Evolutionary conservation across 2,888 invertebrate genomes (phyloP), one percentile per base, ranked within the genome.

Genomic region (Azorinus chamasolen): DNA sequence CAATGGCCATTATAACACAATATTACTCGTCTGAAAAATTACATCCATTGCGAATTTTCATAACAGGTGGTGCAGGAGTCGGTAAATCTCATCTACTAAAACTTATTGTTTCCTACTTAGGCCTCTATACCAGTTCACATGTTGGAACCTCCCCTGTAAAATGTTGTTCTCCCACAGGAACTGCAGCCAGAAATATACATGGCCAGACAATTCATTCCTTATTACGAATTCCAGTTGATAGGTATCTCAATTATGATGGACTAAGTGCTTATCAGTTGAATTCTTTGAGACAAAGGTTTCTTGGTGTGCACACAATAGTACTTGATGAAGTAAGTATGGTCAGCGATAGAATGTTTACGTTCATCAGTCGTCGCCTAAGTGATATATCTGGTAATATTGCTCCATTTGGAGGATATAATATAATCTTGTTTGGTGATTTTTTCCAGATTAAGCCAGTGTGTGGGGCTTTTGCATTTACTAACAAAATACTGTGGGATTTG

Each of bases 401-500:
- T 16, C 66, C 66, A 24, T 79, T 75, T 75, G 79, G 79, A 12
- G 54, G 55, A 43, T 61, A 57, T 12, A 75, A 79, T 63, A 45
- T 79, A 18, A 74, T 79, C 27, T 18, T 62, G 27, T 51, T 74
- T 62, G 74, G 74, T 16, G 71, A 71, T 41, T 79, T 79, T 54
- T 79, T 66, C 32, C 79, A 75, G 37, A 18, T 75, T 20, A 51
- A 24, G 24, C 74, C 74, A 22, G 63, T 66, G 10, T 12, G 51
- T 41, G 74, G 66, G 6, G 3, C 4, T 41, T 70, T 51, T 63
- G 57, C 37, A n/a, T 79, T 79, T 43, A 6, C 27, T 45, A 70
- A 74, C 46, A 16, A 20, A 37, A 1, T 70, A 10, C 14, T 74
- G 8, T 79, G 79, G 79, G 45, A 71, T 16, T 43, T 71, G n/a